Evolutionary conservation across 92 coral and sea anemone species (phyloP).

Genomic region (Umimayanthus kanabou): DNA sequence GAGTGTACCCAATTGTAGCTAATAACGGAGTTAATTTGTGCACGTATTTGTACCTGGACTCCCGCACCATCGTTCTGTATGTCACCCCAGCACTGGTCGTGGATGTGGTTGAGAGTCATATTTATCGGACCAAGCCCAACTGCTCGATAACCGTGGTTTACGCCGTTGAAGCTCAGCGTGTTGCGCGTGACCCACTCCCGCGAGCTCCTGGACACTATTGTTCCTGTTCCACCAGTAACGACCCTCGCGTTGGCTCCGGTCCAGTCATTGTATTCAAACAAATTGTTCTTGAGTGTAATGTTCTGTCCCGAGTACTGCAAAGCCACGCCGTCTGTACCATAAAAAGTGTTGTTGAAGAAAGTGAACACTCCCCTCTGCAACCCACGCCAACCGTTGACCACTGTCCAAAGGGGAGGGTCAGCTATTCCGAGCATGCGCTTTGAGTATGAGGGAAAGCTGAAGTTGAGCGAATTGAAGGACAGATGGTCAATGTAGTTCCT

Average conservation of each 20-base stretch:
- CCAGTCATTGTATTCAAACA: conserved; percentile 83
- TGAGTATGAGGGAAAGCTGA: conserved; percentile 74
- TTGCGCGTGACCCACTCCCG: conserved; percentile 53
- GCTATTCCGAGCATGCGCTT: conserved; percentile 68
- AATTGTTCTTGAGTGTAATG: conserved; percentile 64
- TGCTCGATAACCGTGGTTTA: conserved; percentile 36
- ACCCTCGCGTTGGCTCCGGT: conserved; percentile 61
- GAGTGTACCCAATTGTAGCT: conserved; percentile 71
- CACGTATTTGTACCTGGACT: conserved; percentile 53
- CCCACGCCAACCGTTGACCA: conserved; percentile 45
- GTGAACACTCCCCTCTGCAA: conserved; percentile 34
- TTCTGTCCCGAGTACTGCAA: conserved; percentile 64
- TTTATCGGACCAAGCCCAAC: conserved; percentile 22
- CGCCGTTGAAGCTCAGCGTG: conserved; percentile 52
- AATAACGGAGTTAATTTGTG: conserved; percentile 55
- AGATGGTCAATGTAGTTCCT: conserved; percentile 54
- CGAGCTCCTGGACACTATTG: conserved; percentile 56
- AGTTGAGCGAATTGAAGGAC: conserved; percentile 56
- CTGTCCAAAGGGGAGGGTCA: conserved; percentile 68
- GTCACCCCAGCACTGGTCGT: conserved; percentile 81
- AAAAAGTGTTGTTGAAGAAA: conserved; percentile 59
- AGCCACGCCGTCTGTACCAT: conserved; percentile 78
- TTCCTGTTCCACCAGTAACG: conserved; percentile 61
- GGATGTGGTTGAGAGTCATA: conserved; percentile 61
- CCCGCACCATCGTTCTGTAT: conserved; percentile 79